Evolutionary conservation across 1,140 invertebrate species (phyloP).

Genomic region (Phymastichus coffea): DNA sequence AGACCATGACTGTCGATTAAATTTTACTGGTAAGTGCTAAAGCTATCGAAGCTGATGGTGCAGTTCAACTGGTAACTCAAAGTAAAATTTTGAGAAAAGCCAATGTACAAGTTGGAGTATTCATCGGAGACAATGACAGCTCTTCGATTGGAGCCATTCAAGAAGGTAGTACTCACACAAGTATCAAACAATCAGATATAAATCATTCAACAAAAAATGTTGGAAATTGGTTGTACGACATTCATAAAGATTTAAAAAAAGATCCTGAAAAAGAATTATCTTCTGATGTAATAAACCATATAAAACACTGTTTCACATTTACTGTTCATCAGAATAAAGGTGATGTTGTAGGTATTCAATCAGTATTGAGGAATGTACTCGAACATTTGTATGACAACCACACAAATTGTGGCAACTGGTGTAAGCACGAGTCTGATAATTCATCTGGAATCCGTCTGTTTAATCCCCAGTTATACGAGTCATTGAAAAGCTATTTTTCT

Average conservation of each 20-base stretch:
- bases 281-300: background rate
- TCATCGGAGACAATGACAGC: constrained; percentile 7
- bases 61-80: background rate
- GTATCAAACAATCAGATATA: constrained; percentile 5
- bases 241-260: background rate
- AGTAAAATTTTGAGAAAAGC: background rate
- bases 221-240: background rate
- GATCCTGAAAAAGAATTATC: background rate
- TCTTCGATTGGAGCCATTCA: background rate
- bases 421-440: background rate
- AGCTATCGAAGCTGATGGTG: constrained; percentile 11
- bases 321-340: constrained; percentile 1
- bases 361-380: background rate
- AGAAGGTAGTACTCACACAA: background rate
- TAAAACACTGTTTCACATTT: constrained; percentile 9
- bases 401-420: constrained; percentile 19
- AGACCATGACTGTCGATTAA: constrained; percentile 15
- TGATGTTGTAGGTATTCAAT: background rate
- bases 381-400: constrained; percentile 1
- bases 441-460: constrained; percentile 7
- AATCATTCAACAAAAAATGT: constrained; percentile 5
- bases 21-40: constrained; percentile 17
- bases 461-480: constrained; percentile 9
- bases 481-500: constrained; percentile 18
- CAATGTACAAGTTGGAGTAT: constrained; percentile 9